Evolutionary conservation across 2,113 vertebrate species (phyloP).

Genomic region (Clinocottus analis): DNA sequence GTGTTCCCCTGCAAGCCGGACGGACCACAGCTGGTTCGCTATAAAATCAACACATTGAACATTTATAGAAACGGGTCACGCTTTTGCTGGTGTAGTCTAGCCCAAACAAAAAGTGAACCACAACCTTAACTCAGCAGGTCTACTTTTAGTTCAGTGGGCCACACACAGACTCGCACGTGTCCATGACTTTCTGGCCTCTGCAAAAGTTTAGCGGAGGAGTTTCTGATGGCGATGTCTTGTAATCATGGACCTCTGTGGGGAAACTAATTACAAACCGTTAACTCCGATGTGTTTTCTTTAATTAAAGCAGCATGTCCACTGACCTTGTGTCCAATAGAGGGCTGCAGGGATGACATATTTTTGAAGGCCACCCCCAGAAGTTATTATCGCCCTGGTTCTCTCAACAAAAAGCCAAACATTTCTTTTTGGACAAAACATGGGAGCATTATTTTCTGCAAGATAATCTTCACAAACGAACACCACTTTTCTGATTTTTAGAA

Average conservation of each 20-base stretch:
- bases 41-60: constrained; percentile 28
- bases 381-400: not conserved
- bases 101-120: constrained; percentile 47
- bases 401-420: not conserved
- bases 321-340: not conserved
- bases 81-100: constrained; percentile 23
- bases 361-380: not conserved
- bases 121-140: constrained; percentile 58
- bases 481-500: not conserved
- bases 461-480: not conserved
- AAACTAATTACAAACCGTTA: constrained; percentile 73
- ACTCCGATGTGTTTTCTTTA: not conserved
- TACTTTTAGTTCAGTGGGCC: constrained; percentile 66
- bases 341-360: not conserved
- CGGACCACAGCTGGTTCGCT: constrained; percentile 17
- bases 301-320: not conserved
- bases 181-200: constrained; percentile 47
- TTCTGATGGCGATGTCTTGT: constrained; percentile 54
- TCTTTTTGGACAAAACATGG: no score
- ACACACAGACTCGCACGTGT: constrained; percentile 67
- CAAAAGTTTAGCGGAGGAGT: constrained; percentile 54
- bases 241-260: constrained; percentile 61
- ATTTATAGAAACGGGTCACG: constrained; percentile 31
- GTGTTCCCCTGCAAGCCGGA: constrained; percentile 26
- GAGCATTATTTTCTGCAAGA: no score